Base-by-base conservation (phyloP, 2,888 invertebrate species). In the Himalopsyche tibetana region DNA sequence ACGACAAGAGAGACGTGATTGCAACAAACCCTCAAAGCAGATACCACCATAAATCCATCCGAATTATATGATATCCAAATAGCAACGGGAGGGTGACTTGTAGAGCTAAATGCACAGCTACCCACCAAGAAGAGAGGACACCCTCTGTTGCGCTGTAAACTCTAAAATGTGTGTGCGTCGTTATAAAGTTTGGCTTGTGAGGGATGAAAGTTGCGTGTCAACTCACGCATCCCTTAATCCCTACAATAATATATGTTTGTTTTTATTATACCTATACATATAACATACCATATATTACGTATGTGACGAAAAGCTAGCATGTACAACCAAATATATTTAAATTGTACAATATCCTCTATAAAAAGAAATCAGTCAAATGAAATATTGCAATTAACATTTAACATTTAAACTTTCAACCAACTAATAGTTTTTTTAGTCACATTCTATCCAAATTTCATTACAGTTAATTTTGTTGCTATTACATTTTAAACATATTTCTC, bases 1-100 rank as follows among this genome's bases (percentile, higher is more conserved):
- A 36, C 69, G 55, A 88, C 88, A 88, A 88, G 88, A 88, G 88
- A 85, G 45, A 38, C 87, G 82, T 88, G 88, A 88, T 88, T 88
- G 87, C 88, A 69, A 69, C 55, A 80, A 79, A 86, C 84, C 85
- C 85, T 85, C 85, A 84, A 85, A 84, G 85, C 83, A 79, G 82
- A 82, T 86, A 85, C 86, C 55, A 80, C 81, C 87, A 86, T 87
- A 86, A 87, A 88, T 88, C 85, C 86, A 82, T 85, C 87, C 83
- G 87, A 88, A 88, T 88, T 88, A 87, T 85, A 87, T 86, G 87
- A 86, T 74, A 87, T 87, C 74, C 69, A 40, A 45, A 51, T 80
- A 15, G 80, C 80, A 36, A 40, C 38, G 83, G 80, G 81, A 45
- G 56, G 56, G 40, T 69, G 38, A 36, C 84, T 63, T n/a, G 63